Percentiles rank a stretch among this genome's conserved stretches.
Conservation (phyloP, 1,140 invertebrate genomes). For the Neomicropteryx cornuta region DNA sequence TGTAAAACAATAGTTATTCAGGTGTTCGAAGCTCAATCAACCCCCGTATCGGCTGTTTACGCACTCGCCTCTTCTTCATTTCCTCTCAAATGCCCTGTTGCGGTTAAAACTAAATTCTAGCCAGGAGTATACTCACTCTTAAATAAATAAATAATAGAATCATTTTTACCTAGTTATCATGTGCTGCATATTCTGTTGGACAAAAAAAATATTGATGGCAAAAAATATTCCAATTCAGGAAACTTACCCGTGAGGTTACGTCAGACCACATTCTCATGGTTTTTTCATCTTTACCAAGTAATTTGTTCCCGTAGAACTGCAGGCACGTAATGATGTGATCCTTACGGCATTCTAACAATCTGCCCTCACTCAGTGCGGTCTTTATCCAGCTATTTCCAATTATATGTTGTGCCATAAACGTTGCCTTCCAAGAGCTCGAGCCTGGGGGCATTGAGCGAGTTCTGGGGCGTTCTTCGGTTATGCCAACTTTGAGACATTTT, state of each 20-base stretch:
- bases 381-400: conserved; percentile 88
- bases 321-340: conserved; percentile 96
- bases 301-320: conserved; percentile 81
- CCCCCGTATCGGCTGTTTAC: too few species aligned
- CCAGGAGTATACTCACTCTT: too few species aligned
- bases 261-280: conserved; percentile 94
- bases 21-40: too few species aligned
- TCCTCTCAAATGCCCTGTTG: too few species aligned
- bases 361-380: conserved; percentile 61
- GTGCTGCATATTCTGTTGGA: too few species aligned
- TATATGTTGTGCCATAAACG: conserved; percentile 77
- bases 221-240: too few species aligned
- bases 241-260: conserved; percentile 50
- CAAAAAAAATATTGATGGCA: too few species aligned
- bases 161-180: too few species aligned
- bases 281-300: conserved; percentile 94
- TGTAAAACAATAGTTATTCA: too few species aligned
- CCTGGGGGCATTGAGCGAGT: conserved; percentile 25
- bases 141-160: too few species aligned
- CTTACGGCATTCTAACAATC: conserved; percentile 87
- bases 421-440: conserved; percentile 55
- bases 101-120: too few species aligned
- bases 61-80: too few species aligned
- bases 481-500: conserved; percentile 73
- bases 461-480: conserved; percentile 27